Evolutionary conservation across 2,797 vertebrate genomes (phyloP).

Genomic region (Odontamblyopus rebecca): DNA sequence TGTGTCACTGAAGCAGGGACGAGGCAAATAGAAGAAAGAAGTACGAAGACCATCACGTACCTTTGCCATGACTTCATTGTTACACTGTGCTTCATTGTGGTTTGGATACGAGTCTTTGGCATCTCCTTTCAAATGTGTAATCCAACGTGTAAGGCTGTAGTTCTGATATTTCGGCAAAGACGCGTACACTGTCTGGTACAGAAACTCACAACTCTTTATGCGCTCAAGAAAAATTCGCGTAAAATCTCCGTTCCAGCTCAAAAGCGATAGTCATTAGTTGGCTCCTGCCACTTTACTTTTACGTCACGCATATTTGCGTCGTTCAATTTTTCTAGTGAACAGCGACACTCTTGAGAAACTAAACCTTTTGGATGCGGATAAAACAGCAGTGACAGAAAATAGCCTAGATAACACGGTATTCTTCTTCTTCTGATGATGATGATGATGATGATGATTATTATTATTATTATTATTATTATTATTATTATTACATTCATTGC

Average conservation of each 20-base stretch:
- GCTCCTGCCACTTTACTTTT: constrained; percentile 31
- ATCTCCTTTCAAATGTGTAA: neutral
- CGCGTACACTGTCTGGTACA: too few species aligned
- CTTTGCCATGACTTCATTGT: constrained; percentile 1
- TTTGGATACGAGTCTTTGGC: neutral
- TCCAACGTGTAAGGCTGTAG: neutral
- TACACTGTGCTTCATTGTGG: neutral
- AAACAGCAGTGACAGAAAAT: neutral
- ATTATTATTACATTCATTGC: too few species aligned
- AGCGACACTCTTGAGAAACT: neutral
- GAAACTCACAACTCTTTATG: neutral
- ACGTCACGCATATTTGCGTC: neutral
- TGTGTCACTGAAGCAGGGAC: constrained; percentile 41
- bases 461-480: too few species aligned
- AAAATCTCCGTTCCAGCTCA: neutral
- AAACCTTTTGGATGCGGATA: too few species aligned
- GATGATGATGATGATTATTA: too few species aligned
- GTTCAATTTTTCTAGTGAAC: neutral
- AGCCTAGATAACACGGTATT: neutral
- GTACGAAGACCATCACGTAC: constrained; percentile 4
- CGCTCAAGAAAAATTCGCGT: neutral
- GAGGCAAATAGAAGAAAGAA: neutral
- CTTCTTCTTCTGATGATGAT: too few species aligned
- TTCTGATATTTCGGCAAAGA: neutral
- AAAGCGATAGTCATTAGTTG: constrained; percentile 26